These are phyloP conservation scores for Elaeidobius kamerunicus DNA, from an alignment of 2,888 invertebrate genomes.

Conservation along the genomic window DNA sequence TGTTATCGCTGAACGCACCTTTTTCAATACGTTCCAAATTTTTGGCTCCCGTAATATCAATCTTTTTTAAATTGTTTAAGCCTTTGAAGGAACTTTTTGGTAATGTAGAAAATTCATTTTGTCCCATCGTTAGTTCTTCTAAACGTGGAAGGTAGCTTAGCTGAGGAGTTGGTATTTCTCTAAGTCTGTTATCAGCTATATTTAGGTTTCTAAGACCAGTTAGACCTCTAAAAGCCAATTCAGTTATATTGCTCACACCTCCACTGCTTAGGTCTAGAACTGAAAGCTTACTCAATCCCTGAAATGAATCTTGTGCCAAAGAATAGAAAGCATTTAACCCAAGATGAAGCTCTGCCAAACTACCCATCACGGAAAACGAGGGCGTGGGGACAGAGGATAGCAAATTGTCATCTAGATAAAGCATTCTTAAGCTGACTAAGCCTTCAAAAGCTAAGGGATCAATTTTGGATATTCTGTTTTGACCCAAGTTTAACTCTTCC, in stretches of 20 bases:
- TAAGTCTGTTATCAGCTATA: slow-evolving; percentile 73
- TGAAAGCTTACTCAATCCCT: slow-evolving; percentile 69
- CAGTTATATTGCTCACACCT: slow-evolving; percentile 73
- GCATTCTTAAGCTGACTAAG: slow-evolving; percentile 67
- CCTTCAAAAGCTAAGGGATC: slow-evolving; percentile 76
- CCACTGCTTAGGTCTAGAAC: slow-evolving; percentile 79
- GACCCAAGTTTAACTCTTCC: slow-evolving; percentile 81
- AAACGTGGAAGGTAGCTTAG: slow-evolving; percentile 67
- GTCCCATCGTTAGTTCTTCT: slow-evolving; percentile 78
- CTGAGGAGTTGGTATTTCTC: slow-evolving; percentile 71
- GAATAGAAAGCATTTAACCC: slow-evolving; percentile 80
- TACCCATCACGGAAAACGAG: slow-evolving; percentile 68
- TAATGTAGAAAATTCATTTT: slow-evolving; percentile 72
- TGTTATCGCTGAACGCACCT: slow-evolving; percentile 75
- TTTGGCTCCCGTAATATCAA: slow-evolving; percentile 77
- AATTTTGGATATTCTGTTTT: slow-evolving; percentile 78
- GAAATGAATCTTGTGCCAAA: slow-evolving; percentile 74
- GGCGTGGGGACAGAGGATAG: slow-evolving; percentile 72
- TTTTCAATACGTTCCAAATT: slow-evolving; percentile 69
- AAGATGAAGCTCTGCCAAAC: slow-evolving; percentile 78
- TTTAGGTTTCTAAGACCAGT: slow-evolving; percentile 72
- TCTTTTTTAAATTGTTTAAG: slow-evolving; percentile 67
- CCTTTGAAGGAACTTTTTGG: slow-evolving; percentile 74
- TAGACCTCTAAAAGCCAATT: slow-evolving; percentile 71
- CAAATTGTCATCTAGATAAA: slow-evolving; percentile 83